Conservation (phyloP, 2,797 vertebrate genomes). For the Pelobates cultripes region DNA sequence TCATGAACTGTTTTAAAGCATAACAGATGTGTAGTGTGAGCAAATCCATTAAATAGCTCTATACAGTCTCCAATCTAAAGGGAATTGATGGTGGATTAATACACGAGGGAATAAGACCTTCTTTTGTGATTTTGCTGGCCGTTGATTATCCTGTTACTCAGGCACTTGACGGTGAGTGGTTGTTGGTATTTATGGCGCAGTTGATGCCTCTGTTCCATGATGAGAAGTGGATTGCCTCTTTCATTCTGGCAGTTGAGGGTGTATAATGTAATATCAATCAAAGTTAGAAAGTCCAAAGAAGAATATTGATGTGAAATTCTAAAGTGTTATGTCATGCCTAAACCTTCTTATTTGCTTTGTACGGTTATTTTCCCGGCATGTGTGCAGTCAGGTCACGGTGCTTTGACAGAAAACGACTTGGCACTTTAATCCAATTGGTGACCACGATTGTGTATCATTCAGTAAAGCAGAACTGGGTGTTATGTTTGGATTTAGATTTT, state of each 20-base stretch:
- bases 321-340: not conserved
- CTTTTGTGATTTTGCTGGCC: no score
- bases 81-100: no score
- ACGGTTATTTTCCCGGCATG: not conserved
- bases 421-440: constrained; percentile 1
- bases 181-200: not conserved
- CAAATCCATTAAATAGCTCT: no score
- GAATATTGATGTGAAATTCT: not conserved
- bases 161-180: not conserved
- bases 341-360: constrained; percentile 4
- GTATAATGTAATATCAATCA: not conserved
- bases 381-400: not conserved
- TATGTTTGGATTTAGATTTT: not conserved
- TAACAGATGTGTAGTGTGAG: no score
- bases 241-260: not conserved
- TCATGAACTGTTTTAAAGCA: no score
- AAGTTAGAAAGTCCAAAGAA: not conserved
- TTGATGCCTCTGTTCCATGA: not conserved
- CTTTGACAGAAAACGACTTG: constrained; percentile 6
- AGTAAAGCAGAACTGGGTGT: not conserved
- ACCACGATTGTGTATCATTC: not conserved
- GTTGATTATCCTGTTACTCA: not conserved
- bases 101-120: no score
- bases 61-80: no score
- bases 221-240: not conserved